These are phyloP conservation scores for Ischnus inquisitorius DNA, from an alignment of 2,888 invertebrate species.

Conservation along the genomic window DNA sequence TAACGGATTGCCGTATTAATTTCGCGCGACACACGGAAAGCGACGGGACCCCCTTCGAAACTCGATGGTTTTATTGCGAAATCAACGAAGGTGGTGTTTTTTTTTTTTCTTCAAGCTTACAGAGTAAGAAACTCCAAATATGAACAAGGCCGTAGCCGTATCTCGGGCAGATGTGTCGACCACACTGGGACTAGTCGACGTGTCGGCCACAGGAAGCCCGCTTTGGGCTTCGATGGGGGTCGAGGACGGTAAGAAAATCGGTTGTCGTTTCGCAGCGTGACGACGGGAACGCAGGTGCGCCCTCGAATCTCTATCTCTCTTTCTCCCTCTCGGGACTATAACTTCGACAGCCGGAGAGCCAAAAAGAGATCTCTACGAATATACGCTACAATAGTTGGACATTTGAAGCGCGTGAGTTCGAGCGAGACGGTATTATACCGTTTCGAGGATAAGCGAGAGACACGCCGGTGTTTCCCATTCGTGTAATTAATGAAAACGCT, in stretches of 20 bases:
- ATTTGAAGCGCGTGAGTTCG: not conserved
- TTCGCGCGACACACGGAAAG: slow-evolving; percentile 4
- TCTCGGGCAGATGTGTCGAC: slow-evolving; percentile 3
- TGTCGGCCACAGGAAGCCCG: slow-evolving; percentile 42
- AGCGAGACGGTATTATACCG: slow-evolving; percentile 39
- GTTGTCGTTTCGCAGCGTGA: slow-evolving; percentile 49
- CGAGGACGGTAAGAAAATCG: slow-evolving; percentile 68
- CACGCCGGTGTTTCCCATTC: slow-evolving; percentile 65
- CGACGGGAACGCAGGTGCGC: slow-evolving; percentile 61
- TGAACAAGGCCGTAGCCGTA: slow-evolving; percentile 31
- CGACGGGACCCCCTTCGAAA: not conserved
- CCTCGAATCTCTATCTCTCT: slow-evolving; percentile 69
- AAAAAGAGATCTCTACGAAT: not conserved
- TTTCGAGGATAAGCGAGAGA: slow-evolving; percentile 43
- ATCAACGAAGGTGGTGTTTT: not conserved
- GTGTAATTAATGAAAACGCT: slow-evolving; percentile 80
- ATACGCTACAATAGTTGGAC: slow-evolving; percentile 5
- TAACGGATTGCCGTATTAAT: slow-evolving; percentile 3
- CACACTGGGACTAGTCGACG: not conserved
- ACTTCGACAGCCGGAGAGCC: slow-evolving; percentile 32
- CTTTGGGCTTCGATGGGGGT: slow-evolving; percentile 67
- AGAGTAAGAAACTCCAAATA: not conserved
- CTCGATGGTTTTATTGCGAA: not conserved
- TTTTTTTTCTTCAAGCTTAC: not conserved
- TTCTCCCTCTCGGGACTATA: slow-evolving; percentile 51